Percentiles rank a stretch among this genome's conserved stretches.
phyloP scores from a whole-genome alignment of 2,113 vertebrate genomes.

The Pterocles gutturalis region DNA sequence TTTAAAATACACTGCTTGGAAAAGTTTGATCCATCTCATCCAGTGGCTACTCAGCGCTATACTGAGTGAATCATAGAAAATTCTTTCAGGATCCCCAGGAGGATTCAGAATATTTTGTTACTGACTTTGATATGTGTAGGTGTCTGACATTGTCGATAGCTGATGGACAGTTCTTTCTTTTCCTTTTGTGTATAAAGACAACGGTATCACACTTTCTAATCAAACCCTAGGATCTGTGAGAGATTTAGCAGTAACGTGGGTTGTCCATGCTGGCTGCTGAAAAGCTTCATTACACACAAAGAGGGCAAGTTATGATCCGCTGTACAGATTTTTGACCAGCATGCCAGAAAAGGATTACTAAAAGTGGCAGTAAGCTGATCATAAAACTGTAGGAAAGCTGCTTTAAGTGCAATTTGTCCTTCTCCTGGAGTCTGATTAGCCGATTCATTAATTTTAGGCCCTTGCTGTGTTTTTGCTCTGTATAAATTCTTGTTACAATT shows the following conservation, averaged over 20 bases:
- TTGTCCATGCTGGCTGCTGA: not conserved
- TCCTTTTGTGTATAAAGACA: not conserved
- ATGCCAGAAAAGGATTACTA: not conserved
- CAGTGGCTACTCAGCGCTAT: not conserved
- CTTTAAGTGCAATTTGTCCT: conserved; percentile 4
- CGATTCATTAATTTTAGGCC: not conserved
- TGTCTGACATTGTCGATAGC: not conserved
- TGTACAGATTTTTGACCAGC: not conserved
- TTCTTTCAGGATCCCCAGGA: not conserved
- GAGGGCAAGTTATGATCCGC: not conserved
- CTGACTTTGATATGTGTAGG: not conserved
- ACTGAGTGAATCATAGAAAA: not conserved
- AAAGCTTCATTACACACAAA: not conserved
- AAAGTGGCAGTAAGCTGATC: not conserved
- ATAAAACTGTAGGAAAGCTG: not conserved
- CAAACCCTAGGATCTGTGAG: not conserved
- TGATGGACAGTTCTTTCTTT: not conserved
- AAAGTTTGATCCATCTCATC: not conserved
- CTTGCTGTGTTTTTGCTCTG: not conserved
- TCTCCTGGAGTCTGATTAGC: not conserved
- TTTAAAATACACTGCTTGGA: not conserved
- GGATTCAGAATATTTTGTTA: not conserved
- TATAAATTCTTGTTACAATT: not conserved
- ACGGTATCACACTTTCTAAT: not conserved
- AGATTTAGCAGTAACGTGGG: not conserved